These are phyloP conservation scores for Mellivora capensis DNA, from an alignment of 2,113 vertebrate genomes.

Conservation along the genomic window DNA sequence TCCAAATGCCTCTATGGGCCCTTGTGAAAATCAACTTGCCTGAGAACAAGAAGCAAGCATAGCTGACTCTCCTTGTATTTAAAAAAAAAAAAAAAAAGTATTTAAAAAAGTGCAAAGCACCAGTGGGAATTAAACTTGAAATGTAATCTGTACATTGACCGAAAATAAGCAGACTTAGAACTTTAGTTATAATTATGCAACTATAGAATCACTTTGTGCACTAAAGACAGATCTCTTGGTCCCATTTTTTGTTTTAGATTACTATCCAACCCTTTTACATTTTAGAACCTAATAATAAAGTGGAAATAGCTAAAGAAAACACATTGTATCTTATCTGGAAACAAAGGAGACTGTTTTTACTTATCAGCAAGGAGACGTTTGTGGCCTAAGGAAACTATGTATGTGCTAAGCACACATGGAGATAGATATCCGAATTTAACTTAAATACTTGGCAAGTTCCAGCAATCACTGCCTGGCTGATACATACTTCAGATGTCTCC, in stretches of 20 bases:
- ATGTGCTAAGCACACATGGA: constrained; percentile 31
- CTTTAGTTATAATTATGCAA: constrained; percentile 53
- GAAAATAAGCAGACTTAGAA: neutral
- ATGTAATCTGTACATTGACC: neutral
- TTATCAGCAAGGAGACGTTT: constrained; percentile 27
- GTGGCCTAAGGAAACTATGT: constrained; percentile 6
- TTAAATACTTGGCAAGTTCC: constrained; percentile 55
- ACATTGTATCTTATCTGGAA: constrained; percentile 12
- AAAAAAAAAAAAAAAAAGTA: neutral
- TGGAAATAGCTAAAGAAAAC: constrained; percentile 45
- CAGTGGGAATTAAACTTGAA: neutral
- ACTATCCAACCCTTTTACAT: constrained; percentile 39
- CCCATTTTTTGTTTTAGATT: neutral
- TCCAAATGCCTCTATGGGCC: neutral
- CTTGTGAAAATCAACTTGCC: neutral
- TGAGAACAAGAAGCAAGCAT: neutral
- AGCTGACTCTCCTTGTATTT: neutral
- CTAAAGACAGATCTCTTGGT: constrained; percentile 46
- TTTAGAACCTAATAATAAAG: constrained; percentile 34
- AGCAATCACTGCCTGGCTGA: constrained; percentile 36
- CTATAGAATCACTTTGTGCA: neutral
- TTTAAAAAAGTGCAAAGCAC: neutral
- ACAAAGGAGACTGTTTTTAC: constrained; percentile 46
- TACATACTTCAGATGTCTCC: constrained; percentile 58
- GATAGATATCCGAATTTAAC: constrained; percentile 63